Conservation (phyloP, 2,888 invertebrate genomes). For the Drosophila antonietae region DNA sequence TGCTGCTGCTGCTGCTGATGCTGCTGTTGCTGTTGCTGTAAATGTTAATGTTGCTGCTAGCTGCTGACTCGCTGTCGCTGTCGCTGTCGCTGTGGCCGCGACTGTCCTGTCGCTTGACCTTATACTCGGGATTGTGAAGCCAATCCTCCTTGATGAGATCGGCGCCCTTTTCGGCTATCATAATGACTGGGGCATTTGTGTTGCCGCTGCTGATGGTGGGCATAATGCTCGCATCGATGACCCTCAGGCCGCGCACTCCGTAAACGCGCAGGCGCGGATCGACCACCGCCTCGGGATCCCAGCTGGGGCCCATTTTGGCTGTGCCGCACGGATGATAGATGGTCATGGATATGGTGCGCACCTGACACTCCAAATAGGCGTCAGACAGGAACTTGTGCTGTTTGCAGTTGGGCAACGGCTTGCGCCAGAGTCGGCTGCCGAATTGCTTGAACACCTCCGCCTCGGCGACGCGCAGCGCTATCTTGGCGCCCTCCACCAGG, state of each 20-base stretch:
- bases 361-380: conserved; percentile 94
- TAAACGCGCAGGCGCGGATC: conserved; percentile 91
- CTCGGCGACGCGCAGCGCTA: conserved; percentile 90
- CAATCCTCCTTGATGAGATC: conserved; percentile 95
- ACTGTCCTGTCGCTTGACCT: conserved; percentile 60
- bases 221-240: conserved; percentile 60
- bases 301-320: conserved; percentile 93
- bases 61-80: conserved; percentile 53
- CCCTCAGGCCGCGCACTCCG: conserved; percentile 89
- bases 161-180: conserved; percentile 95
- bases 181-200: conserved; percentile 95
- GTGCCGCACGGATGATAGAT: conserved; percentile 96
- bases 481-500: conserved; percentile 93
- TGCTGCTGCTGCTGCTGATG: conserved; percentile 26
- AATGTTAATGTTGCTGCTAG: conserved; percentile 17
- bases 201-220: conserved; percentile 88
- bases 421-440: conserved; percentile 90
- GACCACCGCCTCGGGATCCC: conserved; percentile 92
- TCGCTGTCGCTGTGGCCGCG: conserved; percentile 31
- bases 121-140: conserved; percentile 85
- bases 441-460: conserved; percentile 92
- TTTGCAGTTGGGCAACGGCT: conserved; percentile 92
- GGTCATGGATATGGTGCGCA: conserved; percentile 94
- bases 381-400: conserved; percentile 90
- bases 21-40: conserved; percentile 17